Conservation (phyloP, 2,113 vertebrate species). For the Oncorhynchus tshawytscha region DNA sequence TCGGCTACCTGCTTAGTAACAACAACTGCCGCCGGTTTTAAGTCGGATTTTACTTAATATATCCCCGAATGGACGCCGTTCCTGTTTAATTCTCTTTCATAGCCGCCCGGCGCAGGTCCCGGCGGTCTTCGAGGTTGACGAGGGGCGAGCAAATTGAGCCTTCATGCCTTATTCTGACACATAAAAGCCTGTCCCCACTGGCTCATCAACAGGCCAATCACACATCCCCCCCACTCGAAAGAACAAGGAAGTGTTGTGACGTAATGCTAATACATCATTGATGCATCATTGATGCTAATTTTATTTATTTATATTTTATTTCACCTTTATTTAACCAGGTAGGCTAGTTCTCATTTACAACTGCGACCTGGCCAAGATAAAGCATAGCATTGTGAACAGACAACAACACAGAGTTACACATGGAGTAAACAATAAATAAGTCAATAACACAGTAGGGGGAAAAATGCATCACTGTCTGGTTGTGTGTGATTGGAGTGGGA, state of each 20-base stretch:
- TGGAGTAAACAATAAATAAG: too few species aligned
- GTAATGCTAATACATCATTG: constrained; percentile 32
- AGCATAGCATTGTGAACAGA: too few species aligned
- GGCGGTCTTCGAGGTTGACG: constrained; percentile 9
- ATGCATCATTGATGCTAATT: not conserved
- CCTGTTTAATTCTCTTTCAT: constrained; percentile 81
- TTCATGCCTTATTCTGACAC: constrained; percentile 44
- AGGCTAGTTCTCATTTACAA: too few species aligned
- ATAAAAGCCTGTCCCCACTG: constrained; percentile 20
- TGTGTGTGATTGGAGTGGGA: constrained; percentile 27
- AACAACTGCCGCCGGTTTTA: constrained; percentile 30
- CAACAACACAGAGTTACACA: too few species aligned
- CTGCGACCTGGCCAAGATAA: too few species aligned
- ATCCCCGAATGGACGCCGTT: constrained; percentile 83
- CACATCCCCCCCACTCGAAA: constrained; percentile 16
- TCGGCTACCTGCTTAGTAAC: constrained; percentile 78
- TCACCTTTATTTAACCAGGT: too few species aligned
- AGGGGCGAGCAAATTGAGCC: constrained; percentile 38
- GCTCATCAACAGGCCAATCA: constrained; percentile 31
- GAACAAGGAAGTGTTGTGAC: constrained; percentile 15
- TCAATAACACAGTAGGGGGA: too few species aligned
- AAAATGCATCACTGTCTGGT: constrained; percentile 26
- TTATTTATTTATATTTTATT: too few species aligned
- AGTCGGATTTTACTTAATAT: constrained; percentile 84
- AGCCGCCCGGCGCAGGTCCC: constrained; percentile 17